These are phyloP conservation scores for Palythoa caribaeorum DNA, from an alignment of 92 coral and sea anemone genomes.

Conservation along the genomic window DNA sequence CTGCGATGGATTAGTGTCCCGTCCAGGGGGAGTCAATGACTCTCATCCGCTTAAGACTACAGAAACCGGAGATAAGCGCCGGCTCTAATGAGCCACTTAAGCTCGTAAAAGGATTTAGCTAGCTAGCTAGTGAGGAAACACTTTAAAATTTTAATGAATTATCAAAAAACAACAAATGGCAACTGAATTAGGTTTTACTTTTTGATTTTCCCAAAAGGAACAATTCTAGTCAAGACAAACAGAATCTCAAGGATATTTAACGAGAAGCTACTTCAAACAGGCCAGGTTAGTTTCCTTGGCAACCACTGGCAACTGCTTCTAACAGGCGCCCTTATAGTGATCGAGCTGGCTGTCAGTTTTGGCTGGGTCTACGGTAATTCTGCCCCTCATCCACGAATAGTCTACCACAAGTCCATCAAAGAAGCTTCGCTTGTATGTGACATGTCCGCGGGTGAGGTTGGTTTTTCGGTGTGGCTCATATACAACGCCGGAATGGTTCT, in stretches of 20 bases:
- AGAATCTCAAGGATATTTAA: constrained; percentile 85
- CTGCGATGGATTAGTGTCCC: no score
- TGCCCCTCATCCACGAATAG: constrained; percentile 41
- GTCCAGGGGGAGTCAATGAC: no score
- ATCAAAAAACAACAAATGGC: no score
- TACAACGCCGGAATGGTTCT: constrained; percentile 83
- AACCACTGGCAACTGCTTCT: constrained; percentile 76
- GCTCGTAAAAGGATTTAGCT: no score
- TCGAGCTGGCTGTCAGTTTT: constrained; percentile 59
- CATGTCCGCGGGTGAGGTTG: constrained; percentile 65
- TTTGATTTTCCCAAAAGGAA: constrained; percentile 46
- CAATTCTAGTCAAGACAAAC: constrained; percentile 79
- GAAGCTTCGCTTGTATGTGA: constrained; percentile 74
- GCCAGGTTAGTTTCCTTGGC: constrained; percentile 68
- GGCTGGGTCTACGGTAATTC: constrained; percentile 72
- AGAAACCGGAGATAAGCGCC: no score
- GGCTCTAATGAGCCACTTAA: no score
- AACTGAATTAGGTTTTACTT: no score
- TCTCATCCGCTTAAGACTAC: no score
- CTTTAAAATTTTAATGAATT: no score
- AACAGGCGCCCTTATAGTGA: constrained; percentile 61
- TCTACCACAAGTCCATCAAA: constrained; percentile 51
- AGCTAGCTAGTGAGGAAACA: no score
- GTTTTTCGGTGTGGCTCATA: constrained; percentile 76
- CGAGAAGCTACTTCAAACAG: constrained; percentile 79